These are phyloP conservation scores for Rhinichthys klamathensis DNA, from an alignment of 2,113 vertebrate genomes.

Conservation along the genomic window DNA sequence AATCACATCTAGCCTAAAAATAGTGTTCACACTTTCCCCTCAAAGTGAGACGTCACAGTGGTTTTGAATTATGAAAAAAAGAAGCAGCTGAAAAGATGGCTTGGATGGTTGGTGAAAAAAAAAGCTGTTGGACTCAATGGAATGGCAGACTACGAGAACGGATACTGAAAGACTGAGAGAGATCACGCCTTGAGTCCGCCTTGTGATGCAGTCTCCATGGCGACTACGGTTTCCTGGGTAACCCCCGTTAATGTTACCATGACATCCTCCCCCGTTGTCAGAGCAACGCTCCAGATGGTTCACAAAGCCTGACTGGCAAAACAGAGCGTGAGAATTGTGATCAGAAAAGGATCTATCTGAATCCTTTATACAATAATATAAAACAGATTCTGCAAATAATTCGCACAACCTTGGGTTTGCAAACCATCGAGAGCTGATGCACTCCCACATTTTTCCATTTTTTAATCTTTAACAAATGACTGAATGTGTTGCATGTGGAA, in stretches of 20 bases:
- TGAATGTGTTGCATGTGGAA: not conserved
- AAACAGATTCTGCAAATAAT: not conserved
- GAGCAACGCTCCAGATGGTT: constrained; percentile 85
- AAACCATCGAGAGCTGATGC: constrained; percentile 35
- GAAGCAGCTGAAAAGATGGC: not conserved
- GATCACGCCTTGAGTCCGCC: constrained; percentile 81
- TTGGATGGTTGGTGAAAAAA: not conserved
- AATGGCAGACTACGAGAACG: constrained; percentile 61
- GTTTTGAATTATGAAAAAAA: not conserved
- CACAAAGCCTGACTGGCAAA: constrained; percentile 60
- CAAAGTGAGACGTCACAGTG: constrained; percentile 12
- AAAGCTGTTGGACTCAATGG: constrained; percentile 44
- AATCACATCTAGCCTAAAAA: constrained; percentile 5
- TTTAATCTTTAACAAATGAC: not conserved
- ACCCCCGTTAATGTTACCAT: constrained; percentile 89
- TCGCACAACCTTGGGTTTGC: constrained; percentile 6
- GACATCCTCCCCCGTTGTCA: constrained; percentile 81
- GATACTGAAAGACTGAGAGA: constrained; percentile 43
- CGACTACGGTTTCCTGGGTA: constrained; percentile 92
- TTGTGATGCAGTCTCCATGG: constrained; percentile 93
- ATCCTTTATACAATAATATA: not conserved
- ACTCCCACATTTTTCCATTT: not conserved
- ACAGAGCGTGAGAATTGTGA: constrained; percentile 53
- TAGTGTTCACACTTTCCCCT: constrained; percentile 2
- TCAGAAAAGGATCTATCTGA: constrained; percentile 17